Conservation (phyloP, 37 sponge, comb jelly and placozoan genomes). For the Spongilla lacustris region DNA sequence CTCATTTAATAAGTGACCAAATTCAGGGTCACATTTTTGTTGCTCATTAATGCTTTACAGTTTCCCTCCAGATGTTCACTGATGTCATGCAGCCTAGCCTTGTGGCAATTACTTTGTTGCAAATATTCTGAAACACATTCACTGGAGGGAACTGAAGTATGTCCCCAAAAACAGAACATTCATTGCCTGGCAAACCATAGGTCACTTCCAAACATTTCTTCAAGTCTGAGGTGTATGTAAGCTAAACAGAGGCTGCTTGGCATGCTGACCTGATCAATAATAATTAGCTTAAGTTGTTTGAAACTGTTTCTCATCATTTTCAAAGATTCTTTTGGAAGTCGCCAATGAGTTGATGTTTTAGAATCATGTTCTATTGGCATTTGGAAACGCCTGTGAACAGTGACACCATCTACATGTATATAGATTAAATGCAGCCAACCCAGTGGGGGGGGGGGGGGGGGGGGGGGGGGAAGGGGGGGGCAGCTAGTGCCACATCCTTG, state of each 20-base stretch:
- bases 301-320: constrained; percentile 44
- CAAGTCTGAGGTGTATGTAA: constrained; percentile 62
- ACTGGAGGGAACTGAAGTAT: constrained; percentile 65
- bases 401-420: constrained; percentile 45
- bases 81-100: constrained; percentile 10
- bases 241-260: constrained; percentile 44
- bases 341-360: constrained; percentile 50
- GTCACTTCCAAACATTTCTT: constrained; percentile 61
- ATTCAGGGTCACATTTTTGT: constrained; percentile 36
- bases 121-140: constrained; percentile 42
- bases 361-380: constrained; percentile 66
- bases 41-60: constrained; percentile 60
- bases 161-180: constrained; percentile 59
- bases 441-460: constrained; percentile 53
- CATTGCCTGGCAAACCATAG: constrained; percentile 31
- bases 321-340: constrained; percentile 41
- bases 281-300: constrained; percentile 32
- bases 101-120: constrained; percentile 38
- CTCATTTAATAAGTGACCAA: constrained; percentile 8
- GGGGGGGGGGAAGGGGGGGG: too few species aligned
- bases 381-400: constrained; percentile 35
- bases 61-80: constrained; percentile 46
- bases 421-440: constrained; percentile 46
- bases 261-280: constrained; percentile 80
- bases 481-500: background rate